Evolutionary conservation across 1,140 invertebrate species (phyloP).

Genomic region (Pogonus chalceus): DNA sequence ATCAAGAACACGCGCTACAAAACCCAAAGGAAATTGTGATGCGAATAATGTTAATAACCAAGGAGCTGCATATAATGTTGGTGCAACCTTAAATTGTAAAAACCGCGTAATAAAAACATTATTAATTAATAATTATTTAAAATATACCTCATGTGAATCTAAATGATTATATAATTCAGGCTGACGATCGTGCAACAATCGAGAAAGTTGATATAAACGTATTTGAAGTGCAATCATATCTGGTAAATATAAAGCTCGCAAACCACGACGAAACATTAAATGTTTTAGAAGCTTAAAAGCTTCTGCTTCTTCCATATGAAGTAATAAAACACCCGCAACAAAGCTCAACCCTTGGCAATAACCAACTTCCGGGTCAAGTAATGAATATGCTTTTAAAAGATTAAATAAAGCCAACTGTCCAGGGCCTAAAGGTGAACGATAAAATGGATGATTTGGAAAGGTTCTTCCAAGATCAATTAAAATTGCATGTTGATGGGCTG

Average conservation of each 20-base stretch:
- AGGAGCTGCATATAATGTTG: conserved; percentile 88
- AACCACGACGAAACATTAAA: conserved; percentile 79
- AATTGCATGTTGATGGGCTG: conserved; percentile 91
- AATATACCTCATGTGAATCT: conserved; percentile 78
- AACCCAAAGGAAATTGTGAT: conserved; percentile 91
- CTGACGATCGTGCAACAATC: conserved; percentile 81
- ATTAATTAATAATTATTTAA: too few relatives aligned
- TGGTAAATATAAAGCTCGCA: conserved; percentile 80
- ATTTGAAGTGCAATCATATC: conserved; percentile 90
- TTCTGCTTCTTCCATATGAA: conserved; percentile 86
- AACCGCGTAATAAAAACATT: too few relatives aligned
- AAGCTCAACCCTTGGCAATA: conserved; percentile 95
- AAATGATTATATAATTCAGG: conserved; percentile 80
- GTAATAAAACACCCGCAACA: conserved; percentile 81
- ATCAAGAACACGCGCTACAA: conserved; percentile 89
- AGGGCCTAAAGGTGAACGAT: conserved; percentile 72
- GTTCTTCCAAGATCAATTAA: conserved; percentile 86
- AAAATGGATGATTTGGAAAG: conserved; percentile 90
- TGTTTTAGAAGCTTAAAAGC: conserved; percentile 82
- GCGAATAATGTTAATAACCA: conserved; percentile 95
- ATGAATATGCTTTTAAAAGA: conserved; percentile 88
- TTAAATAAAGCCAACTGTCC: conserved; percentile 92
- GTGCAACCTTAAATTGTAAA: too few relatives aligned
- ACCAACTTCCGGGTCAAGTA: conserved; percentile 87
- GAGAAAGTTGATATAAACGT: conserved; percentile 85